Evolutionary conservation across 2,113 vertebrate species (phyloP).

Genomic region (Stigmatopora nigra): DNA sequence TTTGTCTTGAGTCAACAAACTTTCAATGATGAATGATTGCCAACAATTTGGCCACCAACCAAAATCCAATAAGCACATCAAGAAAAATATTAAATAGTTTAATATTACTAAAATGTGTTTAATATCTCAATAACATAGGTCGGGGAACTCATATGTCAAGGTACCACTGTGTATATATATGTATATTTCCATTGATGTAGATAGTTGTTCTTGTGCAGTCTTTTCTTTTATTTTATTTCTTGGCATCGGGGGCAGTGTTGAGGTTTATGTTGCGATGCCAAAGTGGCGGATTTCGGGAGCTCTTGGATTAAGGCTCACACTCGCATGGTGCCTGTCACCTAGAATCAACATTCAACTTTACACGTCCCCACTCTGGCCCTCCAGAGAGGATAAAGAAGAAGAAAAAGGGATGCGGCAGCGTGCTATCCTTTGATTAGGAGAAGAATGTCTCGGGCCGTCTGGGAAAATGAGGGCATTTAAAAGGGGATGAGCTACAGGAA

Average conservation of each 20-base stretch:
- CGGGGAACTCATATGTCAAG: too few species aligned
- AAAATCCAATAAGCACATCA: too few species aligned
- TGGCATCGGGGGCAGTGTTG: slow-evolving; percentile 7
- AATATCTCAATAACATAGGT: too few species aligned
- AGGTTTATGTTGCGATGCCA: slow-evolving; percentile 9
- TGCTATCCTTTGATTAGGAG: slow-evolving; percentile 18
- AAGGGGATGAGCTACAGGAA: neutral
- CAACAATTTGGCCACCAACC: too few species aligned
- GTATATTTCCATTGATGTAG: slow-evolving; percentile 6
- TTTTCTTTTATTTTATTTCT: too few species aligned
- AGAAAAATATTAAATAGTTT: too few species aligned
- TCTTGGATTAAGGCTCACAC: slow-evolving; percentile 60
- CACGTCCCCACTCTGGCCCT: slow-evolving; percentile 41
- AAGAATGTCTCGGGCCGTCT: neutral
- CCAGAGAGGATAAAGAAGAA: slow-evolving; percentile 9
- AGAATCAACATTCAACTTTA: slow-evolving; percentile 62
- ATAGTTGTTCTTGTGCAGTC: slow-evolving; percentile 9
- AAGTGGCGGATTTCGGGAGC: slow-evolving; percentile 8
- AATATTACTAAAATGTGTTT: too few species aligned
- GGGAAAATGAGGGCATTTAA: neutral
- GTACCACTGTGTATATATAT: neutral
- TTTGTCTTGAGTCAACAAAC: too few species aligned
- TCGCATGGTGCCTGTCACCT: slow-evolving; percentile 63
- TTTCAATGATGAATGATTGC: too few species aligned
- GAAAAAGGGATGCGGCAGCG: neutral